Percentiles rank a stretch among this genome's conserved stretches.
Evolutionary conservation across 2,888 invertebrate species (phyloP).

Genomic region (Xanthostigma xanthostigma): DNA sequence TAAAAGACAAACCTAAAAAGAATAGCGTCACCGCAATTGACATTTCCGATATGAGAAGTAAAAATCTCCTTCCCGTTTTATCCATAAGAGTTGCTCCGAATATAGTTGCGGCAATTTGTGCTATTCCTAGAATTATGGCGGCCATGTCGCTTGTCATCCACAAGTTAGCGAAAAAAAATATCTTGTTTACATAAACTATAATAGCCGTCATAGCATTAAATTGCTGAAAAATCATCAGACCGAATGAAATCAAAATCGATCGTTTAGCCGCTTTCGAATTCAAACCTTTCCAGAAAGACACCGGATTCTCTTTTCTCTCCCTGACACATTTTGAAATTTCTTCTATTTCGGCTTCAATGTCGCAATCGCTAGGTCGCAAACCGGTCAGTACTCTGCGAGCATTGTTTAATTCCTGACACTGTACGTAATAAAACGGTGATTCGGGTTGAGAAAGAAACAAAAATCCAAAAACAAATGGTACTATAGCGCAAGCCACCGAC

Average conservation of each 20-base stretch:
- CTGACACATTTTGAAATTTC: slow-evolving; percentile 33
- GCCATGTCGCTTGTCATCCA: slow-evolving; percentile 25
- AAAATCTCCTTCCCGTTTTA: slow-evolving; percentile 53
- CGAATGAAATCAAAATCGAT: slow-evolving; percentile 34
- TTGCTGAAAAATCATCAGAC: slow-evolving; percentile 51
- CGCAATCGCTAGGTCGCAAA: slow-evolving; percentile 53
- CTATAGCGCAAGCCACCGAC: slow-evolving; percentile 42
- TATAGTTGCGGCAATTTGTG: slow-evolving; percentile 57
- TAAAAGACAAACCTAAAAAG: slow-evolving; percentile 51
- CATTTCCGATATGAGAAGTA: slow-evolving; percentile 51
- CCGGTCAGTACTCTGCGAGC: slow-evolving; percentile 50
- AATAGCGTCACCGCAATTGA: slow-evolving; percentile 51
- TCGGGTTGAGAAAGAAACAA: slow-evolving; percentile 72
- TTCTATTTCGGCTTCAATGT: slow-evolving; percentile 44
- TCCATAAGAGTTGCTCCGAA: slow-evolving; percentile 61
- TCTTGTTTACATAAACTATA: slow-evolving; percentile 39
- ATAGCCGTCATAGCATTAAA: slow-evolving; percentile 44
- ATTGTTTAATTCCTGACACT: slow-evolving; percentile 40
- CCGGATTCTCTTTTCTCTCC: slow-evolving; percentile 32
- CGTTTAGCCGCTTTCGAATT: slow-evolving; percentile 42
- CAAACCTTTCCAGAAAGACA: slow-evolving; percentile 39
- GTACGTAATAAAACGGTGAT: slow-evolving; percentile 55
- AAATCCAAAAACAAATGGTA: slow-evolving; percentile 48
- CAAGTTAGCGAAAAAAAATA: slow-evolving; percentile 33
- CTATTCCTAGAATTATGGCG: slow-evolving; percentile 44